phyloP scores from a whole-genome alignment of 2,888 invertebrate genomes.

The Agonopterix alstromeriana region DNA sequence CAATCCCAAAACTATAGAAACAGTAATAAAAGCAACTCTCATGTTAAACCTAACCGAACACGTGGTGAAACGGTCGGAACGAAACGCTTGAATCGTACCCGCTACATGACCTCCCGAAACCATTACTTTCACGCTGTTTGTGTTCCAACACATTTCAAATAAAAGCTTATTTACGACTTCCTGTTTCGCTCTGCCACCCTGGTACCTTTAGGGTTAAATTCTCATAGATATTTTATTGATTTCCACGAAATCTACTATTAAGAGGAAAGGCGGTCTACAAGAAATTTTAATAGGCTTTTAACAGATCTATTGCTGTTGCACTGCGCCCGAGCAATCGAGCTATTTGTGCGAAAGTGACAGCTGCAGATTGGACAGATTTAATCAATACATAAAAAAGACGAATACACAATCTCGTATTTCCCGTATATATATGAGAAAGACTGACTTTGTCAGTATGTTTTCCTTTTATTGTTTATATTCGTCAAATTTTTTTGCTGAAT shows the following conservation, averaged over 20 bases:
- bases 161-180: slow-evolving; percentile 58
- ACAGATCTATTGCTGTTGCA: too few relatives aligned
- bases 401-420: too few relatives aligned
- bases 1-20: not conserved
- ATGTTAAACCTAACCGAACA: not conserved
- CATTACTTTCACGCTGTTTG: slow-evolving; percentile 43
- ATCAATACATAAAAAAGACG: too few relatives aligned
- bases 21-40: slow-evolving; percentile 6
- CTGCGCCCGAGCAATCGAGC: too few relatives aligned
- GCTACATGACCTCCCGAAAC: slow-evolving; percentile 46
- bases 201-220: slow-evolving; percentile 2
- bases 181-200: slow-evolving; percentile 17
- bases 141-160: slow-evolving; percentile 51
- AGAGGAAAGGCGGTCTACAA: not conserved
- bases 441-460: too few relatives aligned
- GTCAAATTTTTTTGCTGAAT: too few relatives aligned
- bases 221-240: too few relatives aligned
- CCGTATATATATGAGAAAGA: too few relatives aligned
- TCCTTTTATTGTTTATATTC: too few relatives aligned
- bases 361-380: not conserved
- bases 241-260: too few relatives aligned
- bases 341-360: too few relatives aligned
- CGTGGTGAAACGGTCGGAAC: slow-evolving; percentile 18
- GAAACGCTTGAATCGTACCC: slow-evolving; percentile 35
- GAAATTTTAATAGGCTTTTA: too few relatives aligned